A percentile compares a stretch with the other conserved stretches of the same genome.
phyloP scores from a whole-genome alignment of 2,888 invertebrate genomes.

The Acanthosepion esculentum region DNA sequence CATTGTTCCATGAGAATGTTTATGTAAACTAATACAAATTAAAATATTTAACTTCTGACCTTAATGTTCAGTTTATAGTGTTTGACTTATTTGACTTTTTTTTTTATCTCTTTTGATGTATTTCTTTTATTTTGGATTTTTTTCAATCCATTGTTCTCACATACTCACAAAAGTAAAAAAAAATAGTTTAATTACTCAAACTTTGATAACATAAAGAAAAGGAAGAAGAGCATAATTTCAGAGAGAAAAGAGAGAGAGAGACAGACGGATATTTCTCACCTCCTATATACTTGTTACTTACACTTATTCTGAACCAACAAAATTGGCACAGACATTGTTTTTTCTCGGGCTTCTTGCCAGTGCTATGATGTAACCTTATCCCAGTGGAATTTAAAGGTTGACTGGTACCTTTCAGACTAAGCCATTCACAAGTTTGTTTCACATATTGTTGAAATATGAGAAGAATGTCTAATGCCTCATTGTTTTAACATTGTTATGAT shows the following conservation, averaged over 20 bases:
- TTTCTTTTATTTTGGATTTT: neutral
- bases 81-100: neutral
- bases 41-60: neutral
- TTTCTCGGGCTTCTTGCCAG: neutral
- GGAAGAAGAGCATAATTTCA: neutral
- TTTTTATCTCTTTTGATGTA: neutral
- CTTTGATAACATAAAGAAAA: neutral
- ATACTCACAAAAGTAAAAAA: neutral
- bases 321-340: neutral
- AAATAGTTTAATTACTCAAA: neutral
- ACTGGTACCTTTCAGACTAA: neutral
- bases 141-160: neutral
- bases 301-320: neutral
- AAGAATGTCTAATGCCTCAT: neutral
- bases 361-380: neutral
- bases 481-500: neutral
- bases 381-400: neutral
- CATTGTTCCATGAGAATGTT: neutral
- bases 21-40: neutral
- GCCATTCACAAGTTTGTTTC: neutral
- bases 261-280: neutral
- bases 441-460: neutral
- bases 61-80: neutral
- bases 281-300: neutral
- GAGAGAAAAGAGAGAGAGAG: neutral